Evolutionary conservation across 2,888 invertebrate species (phyloP).

Genomic region (Quadroppia sp.): DNA sequence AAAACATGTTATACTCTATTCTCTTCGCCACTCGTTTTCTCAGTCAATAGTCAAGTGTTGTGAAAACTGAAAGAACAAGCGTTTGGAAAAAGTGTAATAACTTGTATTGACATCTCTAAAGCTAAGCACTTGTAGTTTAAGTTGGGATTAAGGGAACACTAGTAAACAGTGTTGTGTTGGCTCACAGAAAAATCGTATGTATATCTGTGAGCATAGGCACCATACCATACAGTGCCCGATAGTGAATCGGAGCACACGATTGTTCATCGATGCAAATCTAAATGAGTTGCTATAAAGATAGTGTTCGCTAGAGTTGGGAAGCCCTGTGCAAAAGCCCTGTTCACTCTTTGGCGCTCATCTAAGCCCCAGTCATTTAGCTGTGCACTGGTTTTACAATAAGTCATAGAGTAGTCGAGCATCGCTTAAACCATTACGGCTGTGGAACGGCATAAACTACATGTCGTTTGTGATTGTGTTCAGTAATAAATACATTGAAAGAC

Average conservation of each 20-base stretch:
- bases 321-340: slow-evolving; percentile 2
- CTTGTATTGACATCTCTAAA: background rate
- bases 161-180: background rate
- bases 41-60: background rate
- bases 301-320: slow-evolving; percentile 8
- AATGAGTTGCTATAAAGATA: slow-evolving; percentile 35
- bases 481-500: slow-evolving; percentile 31
- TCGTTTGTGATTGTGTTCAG: slow-evolving; percentile 28
- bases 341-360: slow-evolving; percentile 20
- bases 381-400: background rate
- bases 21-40: background rate
- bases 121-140: background rate
- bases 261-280: slow-evolving; percentile 35
- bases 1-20: too few relatives aligned
- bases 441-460: slow-evolving; percentile 20
- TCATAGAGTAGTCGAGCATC: background rate
- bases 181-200: background rate
- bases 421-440: background rate
- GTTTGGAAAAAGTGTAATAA: too few relatives aligned
- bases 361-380: slow-evolving; percentile 3
- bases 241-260: slow-evolving; percentile 6
- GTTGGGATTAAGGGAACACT: background rate
- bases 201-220: background rate
- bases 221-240: background rate
- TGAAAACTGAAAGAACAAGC: too few relatives aligned